A percentile compares a stretch with the other conserved stretches of the same genome.
phyloP scores from a whole-genome alignment of 2,888 invertebrate genomes.

The Parnassius orleans region DNA sequence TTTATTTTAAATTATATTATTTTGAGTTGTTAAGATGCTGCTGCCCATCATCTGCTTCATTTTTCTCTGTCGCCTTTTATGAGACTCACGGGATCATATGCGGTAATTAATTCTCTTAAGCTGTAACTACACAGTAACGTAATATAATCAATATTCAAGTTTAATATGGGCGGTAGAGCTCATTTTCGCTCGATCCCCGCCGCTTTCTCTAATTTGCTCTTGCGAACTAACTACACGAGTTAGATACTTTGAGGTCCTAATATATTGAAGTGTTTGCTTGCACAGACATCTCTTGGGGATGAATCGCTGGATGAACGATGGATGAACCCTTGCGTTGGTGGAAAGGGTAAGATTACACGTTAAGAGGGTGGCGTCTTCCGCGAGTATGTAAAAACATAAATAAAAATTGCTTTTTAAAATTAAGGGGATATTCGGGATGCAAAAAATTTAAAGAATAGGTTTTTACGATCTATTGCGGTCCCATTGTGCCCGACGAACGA shows the following conservation, averaged over 20 bases:
- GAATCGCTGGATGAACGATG: slow-evolving; percentile 23
- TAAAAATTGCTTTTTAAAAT: neutral
- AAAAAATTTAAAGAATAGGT: no score
- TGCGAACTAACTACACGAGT: slow-evolving; percentile 36
- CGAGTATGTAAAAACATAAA: slow-evolving; percentile 13
- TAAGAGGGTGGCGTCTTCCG: neutral
- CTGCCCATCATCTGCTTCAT: no score
- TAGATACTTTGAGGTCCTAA: slow-evolving; percentile 43
- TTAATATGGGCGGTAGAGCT: slow-evolving; percentile 10
- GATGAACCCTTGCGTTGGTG: slow-evolving; percentile 21
- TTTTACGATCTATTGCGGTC: no score
- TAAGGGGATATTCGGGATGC: no score
- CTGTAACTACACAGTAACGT: no score
- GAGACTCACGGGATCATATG: no score
- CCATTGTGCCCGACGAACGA: no score
- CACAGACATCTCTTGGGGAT: slow-evolving; percentile 37
- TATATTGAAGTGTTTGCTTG: slow-evolving; percentile 54
- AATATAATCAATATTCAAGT: slow-evolving; percentile 20
- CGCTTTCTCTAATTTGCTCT: slow-evolving; percentile 36
- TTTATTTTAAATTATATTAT: no score
- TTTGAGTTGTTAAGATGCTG: no score
- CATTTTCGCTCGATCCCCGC: slow-evolving; percentile 19
- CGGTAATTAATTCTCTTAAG: no score
- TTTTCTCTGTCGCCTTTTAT: no score
- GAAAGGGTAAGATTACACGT: slow-evolving; percentile 19